Evolutionary conservation across 2,888 invertebrate genomes (phyloP), one percentile per base, ranked within the genome.

Genomic region (Xanthorhoe spadicearia): DNA sequence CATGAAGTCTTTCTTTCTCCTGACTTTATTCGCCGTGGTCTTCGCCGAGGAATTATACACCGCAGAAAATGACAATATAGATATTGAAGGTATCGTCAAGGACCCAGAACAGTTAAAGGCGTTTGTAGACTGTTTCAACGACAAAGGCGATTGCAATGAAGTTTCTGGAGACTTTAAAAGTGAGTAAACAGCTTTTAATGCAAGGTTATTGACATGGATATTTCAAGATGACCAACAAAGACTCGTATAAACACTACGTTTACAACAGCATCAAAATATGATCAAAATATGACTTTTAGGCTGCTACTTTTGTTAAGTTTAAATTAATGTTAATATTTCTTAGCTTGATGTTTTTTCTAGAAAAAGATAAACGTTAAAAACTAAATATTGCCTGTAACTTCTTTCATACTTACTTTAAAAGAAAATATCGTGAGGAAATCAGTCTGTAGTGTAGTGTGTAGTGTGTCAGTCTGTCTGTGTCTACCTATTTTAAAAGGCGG

Each of bases 31-130:
- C 28, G 79, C 73, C 0, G 64, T 71, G 7, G 74, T 68, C 13
- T 63, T 58, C 0, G 79, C 80, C 7, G 78, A 81, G 0, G 84
- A 84, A 17, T 80, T 74, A 1, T 92, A 90, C 69, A 82, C 72
- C 9, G 61, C 83, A 0, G 85, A 88, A 63, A 84, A 89, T 51
- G 89, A 90, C 62, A 64, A 88, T 70, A 70, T 90, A 23, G 87
- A 90, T 53, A 78, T 90, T 0, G 83, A 86, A 0, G 79, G 73
- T 0, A 70, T 89, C 5, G 75, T 85, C 0, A 73, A 69, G 0
- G 69, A 86, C 49, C 1, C 35, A 0, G 72, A 73, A 0, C 46
- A 69, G 0, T 70, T 87, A 17, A 72, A 79, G 54, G 69, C 64
- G 0, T 88, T 86, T 50, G 60, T 74, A 17, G 74, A 77, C 8